These are phyloP conservation scores for Rhadinocentrus ornatus DNA, from an alignment of 2,797 vertebrate species.

Conservation along the genomic window DNA sequence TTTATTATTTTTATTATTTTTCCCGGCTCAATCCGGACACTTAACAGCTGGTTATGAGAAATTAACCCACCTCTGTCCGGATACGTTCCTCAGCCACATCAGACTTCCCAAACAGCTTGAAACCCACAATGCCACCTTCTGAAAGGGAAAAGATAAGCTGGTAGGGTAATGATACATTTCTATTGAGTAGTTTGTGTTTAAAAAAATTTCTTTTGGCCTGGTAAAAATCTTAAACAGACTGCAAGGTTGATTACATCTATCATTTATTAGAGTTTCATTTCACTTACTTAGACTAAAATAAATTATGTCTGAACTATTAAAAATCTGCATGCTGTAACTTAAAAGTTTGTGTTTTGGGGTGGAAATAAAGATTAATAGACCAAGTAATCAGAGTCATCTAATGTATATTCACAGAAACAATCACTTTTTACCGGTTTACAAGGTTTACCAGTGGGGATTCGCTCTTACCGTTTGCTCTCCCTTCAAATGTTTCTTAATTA, in stretches of 20 bases:
- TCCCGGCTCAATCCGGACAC: too few relatives aligned
- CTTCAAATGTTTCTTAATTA: slow-evolving; percentile 10
- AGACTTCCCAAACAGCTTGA: neutral
- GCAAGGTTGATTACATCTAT: neutral
- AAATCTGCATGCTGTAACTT: neutral
- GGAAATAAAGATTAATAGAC: slow-evolving; percentile 1
- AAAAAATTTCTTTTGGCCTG: neutral
- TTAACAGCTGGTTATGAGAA: too few relatives aligned
- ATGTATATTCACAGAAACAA: neutral
- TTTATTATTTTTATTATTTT: too few relatives aligned
- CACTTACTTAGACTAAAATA: neutral
- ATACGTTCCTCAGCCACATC: neutral
- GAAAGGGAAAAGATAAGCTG: neutral
- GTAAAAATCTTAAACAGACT: neutral
- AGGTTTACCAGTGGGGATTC: neutral
- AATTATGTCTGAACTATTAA: neutral
- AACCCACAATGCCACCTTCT: neutral
- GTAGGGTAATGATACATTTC: neutral
- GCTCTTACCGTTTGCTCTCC: neutral
- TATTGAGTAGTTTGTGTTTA: neutral
- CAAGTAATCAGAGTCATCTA: neutral
- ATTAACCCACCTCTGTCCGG: neutral
- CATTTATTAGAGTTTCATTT: neutral
- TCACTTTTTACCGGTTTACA: neutral
- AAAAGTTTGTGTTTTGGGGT: neutral